Conservation (phyloP, 2,113 vertebrate genomes). For the Camelus bactrianus region DNA sequence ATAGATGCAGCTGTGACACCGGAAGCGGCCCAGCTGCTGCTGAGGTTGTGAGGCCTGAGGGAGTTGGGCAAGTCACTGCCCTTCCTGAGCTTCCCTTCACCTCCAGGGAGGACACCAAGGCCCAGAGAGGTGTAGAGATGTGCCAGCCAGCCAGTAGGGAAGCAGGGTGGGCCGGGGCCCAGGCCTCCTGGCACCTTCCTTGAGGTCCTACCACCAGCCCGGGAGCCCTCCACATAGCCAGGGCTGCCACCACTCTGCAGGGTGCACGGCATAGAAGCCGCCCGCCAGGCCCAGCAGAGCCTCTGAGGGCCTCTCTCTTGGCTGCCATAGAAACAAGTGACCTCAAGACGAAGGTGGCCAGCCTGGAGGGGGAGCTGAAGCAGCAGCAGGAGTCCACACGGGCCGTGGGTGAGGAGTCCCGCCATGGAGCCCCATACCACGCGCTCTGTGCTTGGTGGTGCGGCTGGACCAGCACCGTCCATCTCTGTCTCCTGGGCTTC, state of each 20-base stretch:
- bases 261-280: not conserved
- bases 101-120: not conserved
- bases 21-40: not conserved
- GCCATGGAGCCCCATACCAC: fast-evolving
- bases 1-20: not conserved
- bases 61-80: not conserved
- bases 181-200: not conserved
- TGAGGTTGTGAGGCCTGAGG: not conserved
- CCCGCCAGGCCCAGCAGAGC: not conserved
- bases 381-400: conserved; percentile 84
- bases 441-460: not conserved
- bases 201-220: not conserved
- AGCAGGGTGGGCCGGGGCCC: not conserved
- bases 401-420: conserved; percentile 88
- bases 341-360: conserved; percentile 86
- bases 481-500: not conserved
- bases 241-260: not conserved
- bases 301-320: conserved; percentile 59
- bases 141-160: not conserved
- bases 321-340: conserved; percentile 79
- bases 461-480: fast-evolving
- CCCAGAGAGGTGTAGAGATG: not conserved
- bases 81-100: not conserved
- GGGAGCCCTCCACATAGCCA: not conserved
- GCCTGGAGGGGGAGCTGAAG: conserved; percentile 87